Conservation (phyloP, 1,140 invertebrate species). For the Ganaspis sp. region DNA sequence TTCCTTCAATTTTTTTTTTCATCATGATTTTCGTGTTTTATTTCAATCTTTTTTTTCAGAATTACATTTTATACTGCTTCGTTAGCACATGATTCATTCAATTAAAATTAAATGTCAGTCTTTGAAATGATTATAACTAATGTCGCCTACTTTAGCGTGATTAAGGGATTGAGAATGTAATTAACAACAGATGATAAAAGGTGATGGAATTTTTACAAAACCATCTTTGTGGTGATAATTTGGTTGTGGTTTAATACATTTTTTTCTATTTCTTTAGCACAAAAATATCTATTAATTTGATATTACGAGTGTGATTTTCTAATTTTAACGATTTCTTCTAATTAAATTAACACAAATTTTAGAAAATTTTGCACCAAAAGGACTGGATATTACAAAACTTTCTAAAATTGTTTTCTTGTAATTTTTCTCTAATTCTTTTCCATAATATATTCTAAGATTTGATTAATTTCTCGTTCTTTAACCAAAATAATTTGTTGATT, state of each 20-base stretch:
- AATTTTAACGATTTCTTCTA: background rate
- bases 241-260: constrained; percentile 54
- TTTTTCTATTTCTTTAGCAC: background rate
- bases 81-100: background rate
- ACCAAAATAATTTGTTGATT: no score
- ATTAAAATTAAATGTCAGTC: constrained; percentile 23
- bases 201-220: constrained; percentile 50
- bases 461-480: no score
- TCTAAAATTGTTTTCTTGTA: no score
- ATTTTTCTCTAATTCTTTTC: no score
- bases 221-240: constrained; percentile 37
- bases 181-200: constrained; percentile 33
- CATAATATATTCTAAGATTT: no score
- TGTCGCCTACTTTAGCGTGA: constrained; percentile 16
- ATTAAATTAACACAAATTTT: no score
- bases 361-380: no score
- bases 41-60: background rate
- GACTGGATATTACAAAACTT: no score
- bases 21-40: no score
- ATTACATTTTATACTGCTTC: background rate
- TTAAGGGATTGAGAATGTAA: constrained; percentile 32
- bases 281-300: background rate
- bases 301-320: background rate
- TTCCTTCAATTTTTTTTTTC: no score
- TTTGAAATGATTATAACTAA: background rate